Evolutionary conservation across 1,140 invertebrate species (phyloP).

Genomic region (Drosophila kepulauana): DNA sequence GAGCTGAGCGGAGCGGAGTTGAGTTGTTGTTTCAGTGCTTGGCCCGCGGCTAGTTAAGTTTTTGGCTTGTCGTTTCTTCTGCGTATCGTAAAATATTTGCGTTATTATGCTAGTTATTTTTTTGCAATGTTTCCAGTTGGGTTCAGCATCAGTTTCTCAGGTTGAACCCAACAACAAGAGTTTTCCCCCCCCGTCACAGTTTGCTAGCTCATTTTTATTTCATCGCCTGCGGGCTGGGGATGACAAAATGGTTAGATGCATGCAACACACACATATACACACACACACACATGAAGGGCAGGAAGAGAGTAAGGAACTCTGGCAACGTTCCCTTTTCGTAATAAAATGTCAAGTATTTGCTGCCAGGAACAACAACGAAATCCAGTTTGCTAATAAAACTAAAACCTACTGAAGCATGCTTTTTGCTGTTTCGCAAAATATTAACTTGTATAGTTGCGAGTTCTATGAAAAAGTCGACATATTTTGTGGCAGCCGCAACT

Average conservation of each 20-base stretch:
- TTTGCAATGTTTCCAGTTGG: conserved; percentile 26
- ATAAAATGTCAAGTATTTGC: conserved; percentile 73
- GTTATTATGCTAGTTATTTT: conserved; percentile 83
- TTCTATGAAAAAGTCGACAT: neutral
- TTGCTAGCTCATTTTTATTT: conserved; percentile 79
- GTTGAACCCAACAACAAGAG: neutral
- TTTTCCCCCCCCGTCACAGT: conserved; percentile 32
- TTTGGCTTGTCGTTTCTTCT: conserved; percentile 66
- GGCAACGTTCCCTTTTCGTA: conserved; percentile 43
- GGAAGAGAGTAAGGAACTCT: conserved; percentile 2
- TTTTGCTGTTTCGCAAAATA: conserved; percentile 33
- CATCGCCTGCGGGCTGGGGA: conserved; percentile 52
- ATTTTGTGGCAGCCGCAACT: neutral
- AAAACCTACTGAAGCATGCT: conserved; percentile 54
- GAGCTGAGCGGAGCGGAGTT: neutral
- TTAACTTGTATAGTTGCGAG: neutral
- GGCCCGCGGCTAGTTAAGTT: conserved; percentile 78
- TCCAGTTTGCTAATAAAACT: conserved; percentile 62
- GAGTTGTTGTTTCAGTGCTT: conserved; percentile 58
- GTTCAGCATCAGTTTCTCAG: conserved; percentile 14
- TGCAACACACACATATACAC: conserved; percentile 27
- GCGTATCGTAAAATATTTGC: conserved; percentile 80
- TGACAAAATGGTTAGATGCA: conserved; percentile 72
- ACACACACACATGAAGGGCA: neutral
- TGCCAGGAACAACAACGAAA: conserved; percentile 38